A percentile compares a stretch with the other conserved stretches of the same genome.
Conservation (phyloP, 2,888 invertebrate genomes). For the Nysson spinosus region DNA sequence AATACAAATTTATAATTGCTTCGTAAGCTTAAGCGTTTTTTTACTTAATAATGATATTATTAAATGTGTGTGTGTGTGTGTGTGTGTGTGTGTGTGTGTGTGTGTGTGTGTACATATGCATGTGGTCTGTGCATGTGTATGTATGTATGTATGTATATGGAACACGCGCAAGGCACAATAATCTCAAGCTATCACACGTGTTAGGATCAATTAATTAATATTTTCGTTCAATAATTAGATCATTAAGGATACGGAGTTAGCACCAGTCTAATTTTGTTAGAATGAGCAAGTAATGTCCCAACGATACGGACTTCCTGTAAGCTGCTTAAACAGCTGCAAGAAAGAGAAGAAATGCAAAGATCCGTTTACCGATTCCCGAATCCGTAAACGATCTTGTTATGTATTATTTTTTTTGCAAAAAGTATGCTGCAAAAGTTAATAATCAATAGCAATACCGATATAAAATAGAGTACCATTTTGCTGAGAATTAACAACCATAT, state of each 20-base stretch:
- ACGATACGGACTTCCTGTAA: conserved; percentile 44
- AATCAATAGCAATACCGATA: conserved; percentile 37
- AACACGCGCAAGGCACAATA: conserved; percentile 76
- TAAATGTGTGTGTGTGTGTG: too few relatives aligned
- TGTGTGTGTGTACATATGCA: too few relatives aligned
- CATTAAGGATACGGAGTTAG: conserved; percentile 60
- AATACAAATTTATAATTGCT: conserved; percentile 62
- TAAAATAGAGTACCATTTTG: conserved; percentile 21
- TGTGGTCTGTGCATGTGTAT: too few relatives aligned
- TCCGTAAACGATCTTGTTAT: conserved; percentile 24
- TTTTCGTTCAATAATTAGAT: conserved; percentile 49
- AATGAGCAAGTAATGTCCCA: conserved; percentile 53
- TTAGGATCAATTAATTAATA: conserved; percentile 62
- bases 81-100: too few relatives aligned
- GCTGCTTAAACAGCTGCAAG: conserved; percentile 50
- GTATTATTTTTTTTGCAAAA: conserved; percentile 17
- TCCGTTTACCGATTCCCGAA: conserved; percentile 21
- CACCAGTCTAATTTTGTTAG: conserved; percentile 66
- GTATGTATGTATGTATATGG: too few relatives aligned
- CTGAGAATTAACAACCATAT: conserved; percentile 36
- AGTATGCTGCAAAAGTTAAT: conserved; percentile 14
- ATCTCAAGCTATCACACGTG: conserved; percentile 71
- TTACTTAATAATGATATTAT: conserved; percentile 55
- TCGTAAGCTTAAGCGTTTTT: conserved; percentile 51
- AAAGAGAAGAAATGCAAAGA: conserved; percentile 41